These are phyloP conservation scores for Baronia brevicornis DNA, from an alignment of 2,888 invertebrate species.

Conservation along the genomic window DNA sequence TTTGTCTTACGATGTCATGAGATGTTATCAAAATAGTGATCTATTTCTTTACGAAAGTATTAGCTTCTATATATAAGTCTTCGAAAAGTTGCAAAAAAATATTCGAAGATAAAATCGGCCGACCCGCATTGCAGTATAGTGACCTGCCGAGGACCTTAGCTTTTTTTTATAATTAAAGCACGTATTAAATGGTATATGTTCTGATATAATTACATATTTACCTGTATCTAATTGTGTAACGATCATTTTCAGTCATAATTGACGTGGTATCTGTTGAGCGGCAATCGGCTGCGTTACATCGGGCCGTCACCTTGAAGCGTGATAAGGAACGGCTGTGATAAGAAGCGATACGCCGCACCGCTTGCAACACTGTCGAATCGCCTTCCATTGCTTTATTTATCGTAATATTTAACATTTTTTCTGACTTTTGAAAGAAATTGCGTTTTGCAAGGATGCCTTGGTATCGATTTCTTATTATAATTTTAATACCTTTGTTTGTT, in stretches of 20 bases:
- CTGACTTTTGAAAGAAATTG: no score
- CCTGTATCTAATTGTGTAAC: slow-evolving; percentile 12
- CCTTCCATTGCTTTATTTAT: slow-evolving; percentile 19
- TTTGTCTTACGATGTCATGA: no score
- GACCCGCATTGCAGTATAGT: no score
- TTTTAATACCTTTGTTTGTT: no score
- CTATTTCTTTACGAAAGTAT: no score
- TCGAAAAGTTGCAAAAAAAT: no score
- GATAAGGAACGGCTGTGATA: slow-evolving; percentile 54
- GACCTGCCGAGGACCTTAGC: background rate
- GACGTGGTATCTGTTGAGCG: slow-evolving; percentile 8
- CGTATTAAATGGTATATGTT: background rate
- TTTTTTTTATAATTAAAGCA: background rate
- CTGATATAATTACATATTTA: slow-evolving; percentile 4
- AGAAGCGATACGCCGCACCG: slow-evolving; percentile 35
- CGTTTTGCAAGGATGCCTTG: no score
- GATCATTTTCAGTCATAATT: slow-evolving; percentile 10
- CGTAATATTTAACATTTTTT: slow-evolving; percentile 3
- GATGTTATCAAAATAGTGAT: no score
- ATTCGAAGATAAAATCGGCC: background rate
- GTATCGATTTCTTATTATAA: no score
- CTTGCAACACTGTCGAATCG: slow-evolving; percentile 24
- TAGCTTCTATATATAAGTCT: no score
- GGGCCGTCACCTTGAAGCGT: slow-evolving; percentile 65
- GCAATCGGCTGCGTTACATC: slow-evolving; percentile 56